These are phyloP conservation scores for Drosophila kanekoi DNA, from an alignment of 2,888 invertebrate genomes.

Conservation along the genomic window DNA sequence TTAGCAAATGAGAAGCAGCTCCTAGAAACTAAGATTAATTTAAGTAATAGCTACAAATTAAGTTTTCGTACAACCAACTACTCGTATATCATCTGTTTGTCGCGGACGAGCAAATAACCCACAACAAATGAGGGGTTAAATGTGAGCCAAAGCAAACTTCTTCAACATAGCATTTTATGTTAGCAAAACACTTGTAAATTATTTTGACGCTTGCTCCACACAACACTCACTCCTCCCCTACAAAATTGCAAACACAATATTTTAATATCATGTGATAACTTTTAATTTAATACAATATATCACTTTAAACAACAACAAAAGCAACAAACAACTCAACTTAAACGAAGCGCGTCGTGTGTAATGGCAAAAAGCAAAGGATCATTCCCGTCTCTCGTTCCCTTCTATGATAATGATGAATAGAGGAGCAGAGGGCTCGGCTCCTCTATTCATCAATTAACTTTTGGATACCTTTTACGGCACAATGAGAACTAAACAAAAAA, in stretches of 20 bases:
- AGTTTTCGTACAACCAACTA: conserved; percentile 71
- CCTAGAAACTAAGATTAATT: conserved; percentile 51
- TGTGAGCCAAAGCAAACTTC: neutral
- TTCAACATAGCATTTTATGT: conserved; percentile 74
- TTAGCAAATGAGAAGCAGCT: conserved; percentile 75
- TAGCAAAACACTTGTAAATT: conserved; percentile 61
- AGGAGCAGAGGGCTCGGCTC: conserved; percentile 41
- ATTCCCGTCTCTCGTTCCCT: conserved; percentile 71
- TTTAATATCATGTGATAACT: conserved; percentile 73
- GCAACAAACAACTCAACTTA: conserved; percentile 6
- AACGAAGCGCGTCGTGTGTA: conserved; percentile 58
- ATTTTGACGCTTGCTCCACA: conserved; percentile 66
- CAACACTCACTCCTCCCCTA: conserved; percentile 38
- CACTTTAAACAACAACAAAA: conserved; percentile 44
- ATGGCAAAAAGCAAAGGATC: conserved; percentile 60
- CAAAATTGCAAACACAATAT: conserved; percentile 56
- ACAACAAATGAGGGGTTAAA: conserved; percentile 29
- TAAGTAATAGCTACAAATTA: conserved; percentile 72
- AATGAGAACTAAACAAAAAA: conserved; percentile 38
- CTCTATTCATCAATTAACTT: conserved; percentile 59
- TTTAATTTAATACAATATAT: conserved; percentile 76
- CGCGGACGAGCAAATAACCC: conserved; percentile 26
- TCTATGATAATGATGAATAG: conserved; percentile 51
- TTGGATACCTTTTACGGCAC: conserved; percentile 77
- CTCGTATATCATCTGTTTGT: conserved; percentile 42